Percentiles rank a stretch among this genome's conserved stretches.
phyloP scores from a whole-genome alignment of 2,113 vertebrate genomes.

The human (Homo sapiens) region GRCh38 chr2:72255501-72256000 shows the following conservation, averaged over 20 bases:
- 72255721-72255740: background rate
- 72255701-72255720: background rate
- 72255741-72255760: background rate
- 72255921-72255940: background rate
- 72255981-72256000: background rate
- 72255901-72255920: background rate
- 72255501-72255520: background rate
- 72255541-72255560: background rate
- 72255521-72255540: conserved; percentile 6
- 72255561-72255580: background rate
- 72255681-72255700: background rate
- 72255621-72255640: background rate
- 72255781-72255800: background rate
- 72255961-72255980: background rate
- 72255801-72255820: background rate
- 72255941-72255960: background rate
- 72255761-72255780: background rate
- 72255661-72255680: background rate
- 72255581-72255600: background rate
- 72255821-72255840: background rate
- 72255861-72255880: background rate
- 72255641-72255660: background rate
- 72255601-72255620: background rate
- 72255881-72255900: background rate
- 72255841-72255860: background rate